phyloP scores from a whole-genome alignment of 2,888 invertebrate genomes.

The Drosophila robusta region DNA sequence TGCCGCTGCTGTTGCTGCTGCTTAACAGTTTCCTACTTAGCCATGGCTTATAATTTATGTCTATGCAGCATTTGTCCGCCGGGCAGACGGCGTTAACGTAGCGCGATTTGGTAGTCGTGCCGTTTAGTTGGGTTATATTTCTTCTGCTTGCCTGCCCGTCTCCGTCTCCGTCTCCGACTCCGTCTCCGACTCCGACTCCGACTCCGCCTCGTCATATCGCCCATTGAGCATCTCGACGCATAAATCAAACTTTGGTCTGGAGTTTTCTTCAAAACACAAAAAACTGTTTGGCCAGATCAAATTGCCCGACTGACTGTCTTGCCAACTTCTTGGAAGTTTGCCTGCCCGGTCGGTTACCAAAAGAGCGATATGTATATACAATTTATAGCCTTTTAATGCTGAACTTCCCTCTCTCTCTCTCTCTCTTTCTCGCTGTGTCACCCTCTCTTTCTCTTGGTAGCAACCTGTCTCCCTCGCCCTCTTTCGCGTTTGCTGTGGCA shows the following conservation, averaged over 20 bases:
- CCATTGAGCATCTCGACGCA: constrained; percentile 76
- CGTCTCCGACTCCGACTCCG: not conserved
- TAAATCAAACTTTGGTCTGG: constrained; percentile 75
- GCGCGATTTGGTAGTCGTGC: constrained; percentile 74
- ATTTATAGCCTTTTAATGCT: constrained; percentile 74
- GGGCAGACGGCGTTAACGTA: constrained; percentile 37
- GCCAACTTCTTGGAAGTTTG: constrained; percentile 69
- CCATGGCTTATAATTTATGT: constrained; percentile 77
- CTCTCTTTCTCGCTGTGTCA: constrained; percentile 8
- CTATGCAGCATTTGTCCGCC: constrained; percentile 54
- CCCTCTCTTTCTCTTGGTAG: not conserved
- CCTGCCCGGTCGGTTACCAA: constrained; percentile 10
- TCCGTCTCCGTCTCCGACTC: constrained; percentile 1
- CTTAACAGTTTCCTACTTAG: constrained; percentile 72
- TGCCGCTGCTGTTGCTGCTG: constrained; percentile 35
- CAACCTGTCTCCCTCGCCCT: not conserved
- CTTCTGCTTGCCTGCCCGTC: constrained; percentile 15
- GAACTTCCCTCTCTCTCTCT: constrained; percentile 29
- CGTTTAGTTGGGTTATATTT: constrained; percentile 57
- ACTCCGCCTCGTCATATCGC: constrained; percentile 48
- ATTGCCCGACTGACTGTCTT: constrained; percentile 44
- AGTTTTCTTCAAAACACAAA: constrained; percentile 60
- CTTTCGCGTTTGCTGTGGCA: constrained; percentile 36
- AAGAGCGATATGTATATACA: constrained; percentile 16
- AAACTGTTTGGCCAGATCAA: constrained; percentile 59